These are phyloP conservation scores for Diacarnus erythraeanus DNA, from an alignment of 37 sponge, comb jelly and placozoan genomes.

Conservation along the genomic window DNA sequence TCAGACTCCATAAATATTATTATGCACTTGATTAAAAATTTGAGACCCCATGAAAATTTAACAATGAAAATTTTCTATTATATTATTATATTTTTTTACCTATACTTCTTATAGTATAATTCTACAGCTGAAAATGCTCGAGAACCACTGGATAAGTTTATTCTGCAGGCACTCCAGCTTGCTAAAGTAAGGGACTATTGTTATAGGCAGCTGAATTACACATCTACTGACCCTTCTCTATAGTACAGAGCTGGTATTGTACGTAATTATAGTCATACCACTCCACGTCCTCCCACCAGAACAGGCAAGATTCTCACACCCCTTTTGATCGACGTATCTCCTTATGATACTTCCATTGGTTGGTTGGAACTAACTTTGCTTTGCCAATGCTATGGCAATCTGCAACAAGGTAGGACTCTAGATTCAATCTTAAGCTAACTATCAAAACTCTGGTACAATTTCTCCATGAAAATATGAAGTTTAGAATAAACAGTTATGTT, in stretches of 20 bases:
- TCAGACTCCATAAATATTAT: no score
- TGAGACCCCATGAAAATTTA: background rate
- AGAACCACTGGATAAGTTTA: slow-evolving; percentile 22
- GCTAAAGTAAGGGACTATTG: slow-evolving; percentile 39
- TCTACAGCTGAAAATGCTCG: slow-evolving; percentile 18
- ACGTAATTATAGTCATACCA: background rate
- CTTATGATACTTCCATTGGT: slow-evolving; percentile 19
- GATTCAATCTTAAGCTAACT: no score
- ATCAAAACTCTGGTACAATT: no score
- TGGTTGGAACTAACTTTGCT: slow-evolving; percentile 73
- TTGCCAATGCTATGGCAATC: slow-evolving; percentile 64
- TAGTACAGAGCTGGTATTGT: slow-evolving; percentile 57
- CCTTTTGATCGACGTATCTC: background rate
- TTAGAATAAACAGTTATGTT: background rate
- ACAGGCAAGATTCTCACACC: background rate
- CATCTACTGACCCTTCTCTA: background rate
- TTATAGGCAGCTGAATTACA: background rate
- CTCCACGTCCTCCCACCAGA: background rate
- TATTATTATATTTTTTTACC: background rate
- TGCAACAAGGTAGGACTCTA: slow-evolving; percentile 69
- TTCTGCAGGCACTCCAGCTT: slow-evolving; percentile 23
- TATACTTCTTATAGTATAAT: slow-evolving; percentile 38
- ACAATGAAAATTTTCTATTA: background rate
- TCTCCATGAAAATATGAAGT: no score
- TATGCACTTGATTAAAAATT: no score